phyloP scores from a whole-genome alignment of 1,140 invertebrate genomes.

The Apis cerana region DNA sequence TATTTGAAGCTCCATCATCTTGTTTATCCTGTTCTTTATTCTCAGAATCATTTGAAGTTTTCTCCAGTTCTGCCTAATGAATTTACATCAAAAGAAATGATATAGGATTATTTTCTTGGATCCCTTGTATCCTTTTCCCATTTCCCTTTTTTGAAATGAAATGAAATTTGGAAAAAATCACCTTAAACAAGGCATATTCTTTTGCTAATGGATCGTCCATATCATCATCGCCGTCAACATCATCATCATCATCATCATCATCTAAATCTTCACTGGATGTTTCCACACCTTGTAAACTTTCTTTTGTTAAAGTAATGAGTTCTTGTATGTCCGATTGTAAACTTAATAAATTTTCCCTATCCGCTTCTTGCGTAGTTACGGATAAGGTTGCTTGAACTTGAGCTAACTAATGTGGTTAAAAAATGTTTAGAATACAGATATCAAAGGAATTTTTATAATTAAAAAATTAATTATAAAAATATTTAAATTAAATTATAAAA shows the following conservation, averaged over 20 bases:
- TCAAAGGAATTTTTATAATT: background rate
- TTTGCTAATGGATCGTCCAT: constrained; percentile 80
- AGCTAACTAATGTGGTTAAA: constrained; percentile 77
- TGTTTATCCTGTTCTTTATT: constrained; percentile 63
- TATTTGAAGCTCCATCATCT: constrained; percentile 54
- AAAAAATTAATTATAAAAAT: background rate
- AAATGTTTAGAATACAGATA: constrained; percentile 5
- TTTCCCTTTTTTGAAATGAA: constrained; percentile 10
- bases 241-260: constrained; percentile 54
- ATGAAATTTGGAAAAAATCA: constrained; percentile 57
- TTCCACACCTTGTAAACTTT: constrained; percentile 79
- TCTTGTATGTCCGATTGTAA: constrained; percentile 85
- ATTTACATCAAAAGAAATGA: background rate
- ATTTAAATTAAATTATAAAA: no score
- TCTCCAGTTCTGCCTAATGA: constrained; percentile 77
- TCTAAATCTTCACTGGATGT: constrained; percentile 45
- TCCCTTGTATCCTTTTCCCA: background rate
- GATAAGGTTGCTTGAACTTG: constrained; percentile 84
- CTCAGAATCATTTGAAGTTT: constrained; percentile 65
- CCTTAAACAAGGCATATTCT: constrained; percentile 88
- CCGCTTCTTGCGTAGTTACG: constrained; percentile 77
- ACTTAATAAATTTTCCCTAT: constrained; percentile 83
- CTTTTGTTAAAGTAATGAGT: constrained; percentile 84
- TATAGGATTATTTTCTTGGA: background rate
- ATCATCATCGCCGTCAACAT: background rate